Conservation (phyloP, 1,140 invertebrate genomes). For the Drosophila teissieri region DNA sequence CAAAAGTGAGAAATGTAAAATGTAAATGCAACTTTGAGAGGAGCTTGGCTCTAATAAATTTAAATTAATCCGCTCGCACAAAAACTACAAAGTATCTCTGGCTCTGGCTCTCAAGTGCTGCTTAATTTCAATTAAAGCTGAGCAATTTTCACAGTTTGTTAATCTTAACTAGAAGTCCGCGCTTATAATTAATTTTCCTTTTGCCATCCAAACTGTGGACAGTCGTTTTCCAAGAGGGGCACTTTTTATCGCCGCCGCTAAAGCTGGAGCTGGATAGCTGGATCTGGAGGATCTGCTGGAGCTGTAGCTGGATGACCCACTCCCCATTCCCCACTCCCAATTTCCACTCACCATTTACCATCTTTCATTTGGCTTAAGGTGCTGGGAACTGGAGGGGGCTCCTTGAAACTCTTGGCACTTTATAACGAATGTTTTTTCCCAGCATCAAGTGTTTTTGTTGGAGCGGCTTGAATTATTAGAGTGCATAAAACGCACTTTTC, state of each 20-base stretch:
- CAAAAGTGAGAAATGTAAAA: conserved; percentile 47
- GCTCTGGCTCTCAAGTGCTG: conserved; percentile 51
- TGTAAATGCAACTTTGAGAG: conserved; percentile 45
- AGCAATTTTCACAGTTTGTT: conserved; percentile 70
- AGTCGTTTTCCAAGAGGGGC: conserved; percentile 8
- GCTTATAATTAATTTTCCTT: conserved; percentile 68
- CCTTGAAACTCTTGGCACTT: conserved; percentile 64
- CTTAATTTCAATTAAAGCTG: conserved; percentile 67
- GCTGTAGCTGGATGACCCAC: not conserved
- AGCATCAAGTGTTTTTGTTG: conserved; percentile 17
- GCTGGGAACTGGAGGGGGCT: conserved; percentile 9
- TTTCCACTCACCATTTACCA: conserved; percentile 21
- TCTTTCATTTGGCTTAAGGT: conserved; percentile 64
- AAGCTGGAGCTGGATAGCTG: no score
- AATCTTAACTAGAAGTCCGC: conserved; percentile 66
- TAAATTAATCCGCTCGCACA: conserved; percentile 53
- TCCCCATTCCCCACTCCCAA: not conserved
- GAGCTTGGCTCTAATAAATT: conserved; percentile 56
- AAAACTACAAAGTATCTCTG: conserved; percentile 53
- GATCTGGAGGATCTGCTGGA: no score
- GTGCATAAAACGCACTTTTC: conserved; percentile 65
- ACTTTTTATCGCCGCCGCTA: not conserved
- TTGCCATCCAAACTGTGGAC: conserved; percentile 29
- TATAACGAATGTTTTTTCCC: conserved; percentile 50
- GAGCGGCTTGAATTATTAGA: conserved; percentile 51